Base-by-base conservation (phyloP, 2,888 invertebrate species). In the Melikaiella ostensackeni region DNA sequence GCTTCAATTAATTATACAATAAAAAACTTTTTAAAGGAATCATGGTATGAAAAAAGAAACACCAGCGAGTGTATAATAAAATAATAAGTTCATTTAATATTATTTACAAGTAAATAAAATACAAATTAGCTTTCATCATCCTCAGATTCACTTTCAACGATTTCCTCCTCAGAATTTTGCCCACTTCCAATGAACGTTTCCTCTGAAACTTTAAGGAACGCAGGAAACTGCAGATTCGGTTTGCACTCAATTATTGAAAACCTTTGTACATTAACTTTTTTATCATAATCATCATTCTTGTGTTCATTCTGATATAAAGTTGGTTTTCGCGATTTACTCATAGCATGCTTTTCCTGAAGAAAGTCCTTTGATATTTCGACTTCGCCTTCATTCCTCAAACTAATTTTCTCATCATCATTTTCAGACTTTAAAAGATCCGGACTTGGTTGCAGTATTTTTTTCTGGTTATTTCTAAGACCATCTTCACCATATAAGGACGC, bases 141-240 rank as follows among this genome's bases (percentile, higher is more conserved):
- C 59, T 84, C 80, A 38, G 57, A 66, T 59, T 81, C 78, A 74
- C 74, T 74, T 46, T 80, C 75, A 50, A 61, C 70, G n/a, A 81
- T 38, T 79, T 90, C 91, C 9, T 88, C 88, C 50, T 90, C 90
- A 0, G 90, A 91, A 84, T 91, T 91, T 79, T 91, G 91, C 21
- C 91, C 91, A 59, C 89, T 90, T 11, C 91, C 91, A 21, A 86
- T 66, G 79, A 90, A 91, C 62, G 87, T 88, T 84, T 89, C 91
- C 77, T 91, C 91, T 5, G 82, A 80, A 6, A 80, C 76, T 78
- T 82, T 86, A 6, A 89, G 82, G 75, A 88, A 86, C 13, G 81
- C 55, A 6, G 86, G 84, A 38, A 87, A 83, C 70, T 77, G 77
- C 19, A 76, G 74, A 38, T 78, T 81, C 11, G 80, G 78, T 24